Conservation (phyloP, 2,888 invertebrate genomes). For the Tuta absoluta region DNA sequence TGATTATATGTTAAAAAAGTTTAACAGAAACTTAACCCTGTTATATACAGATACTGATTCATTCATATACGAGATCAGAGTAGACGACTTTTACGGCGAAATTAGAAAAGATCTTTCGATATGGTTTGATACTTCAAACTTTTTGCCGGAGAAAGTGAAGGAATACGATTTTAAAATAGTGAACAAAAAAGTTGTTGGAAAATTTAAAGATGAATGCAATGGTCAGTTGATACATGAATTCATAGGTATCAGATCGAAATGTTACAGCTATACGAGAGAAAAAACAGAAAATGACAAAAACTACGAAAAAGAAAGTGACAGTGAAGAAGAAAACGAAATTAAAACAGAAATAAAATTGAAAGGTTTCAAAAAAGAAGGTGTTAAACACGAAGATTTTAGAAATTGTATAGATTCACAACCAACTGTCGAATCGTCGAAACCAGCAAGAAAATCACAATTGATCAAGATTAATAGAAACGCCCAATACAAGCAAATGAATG, state of each 20-base stretch:
- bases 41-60: constrained; percentile 33
- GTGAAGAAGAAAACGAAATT: too few species aligned
- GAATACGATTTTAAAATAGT: constrained; percentile 21
- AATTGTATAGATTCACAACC: not conserved
- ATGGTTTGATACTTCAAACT: constrained; percentile 23
- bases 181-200: constrained; percentile 35
- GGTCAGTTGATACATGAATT: constrained; percentile 34
- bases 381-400: not conserved
- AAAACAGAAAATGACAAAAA: constrained; percentile 9
- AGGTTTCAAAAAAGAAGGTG: not conserved
- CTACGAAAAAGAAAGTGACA: constrained; percentile 20
- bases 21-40: not conserved
- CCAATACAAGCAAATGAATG: not conserved
- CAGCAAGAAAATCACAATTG: not conserved
- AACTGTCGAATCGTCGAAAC: too few species aligned
- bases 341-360: not conserved
- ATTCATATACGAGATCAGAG: constrained; percentile 30
- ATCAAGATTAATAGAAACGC: not conserved
- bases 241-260: constrained; percentile 33
- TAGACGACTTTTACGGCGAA: constrained; percentile 27
- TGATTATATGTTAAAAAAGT: constrained; percentile 25
- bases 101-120: constrained; percentile 15
- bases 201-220: constrained; percentile 36
- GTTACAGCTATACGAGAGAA: constrained; percentile 22
- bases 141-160: not conserved